These are phyloP conservation scores for Zalophus californianus DNA, from an alignment of 2,797 vertebrate genomes.

Conservation along the genomic window DNA sequence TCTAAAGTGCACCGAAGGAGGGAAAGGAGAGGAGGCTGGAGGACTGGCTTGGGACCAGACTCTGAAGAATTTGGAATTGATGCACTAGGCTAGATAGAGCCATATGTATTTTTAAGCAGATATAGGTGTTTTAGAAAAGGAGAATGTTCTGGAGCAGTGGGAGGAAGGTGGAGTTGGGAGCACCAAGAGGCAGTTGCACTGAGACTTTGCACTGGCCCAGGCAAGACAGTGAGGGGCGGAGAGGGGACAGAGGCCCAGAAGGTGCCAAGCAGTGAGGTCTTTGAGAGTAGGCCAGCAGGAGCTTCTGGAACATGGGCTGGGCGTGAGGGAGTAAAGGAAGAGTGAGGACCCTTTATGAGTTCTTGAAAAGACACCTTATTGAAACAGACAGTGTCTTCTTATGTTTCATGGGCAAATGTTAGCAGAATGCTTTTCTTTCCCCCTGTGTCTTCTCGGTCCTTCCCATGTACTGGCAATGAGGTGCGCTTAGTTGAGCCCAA, in stretches of 20 bases:
- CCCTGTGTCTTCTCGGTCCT: background rate
- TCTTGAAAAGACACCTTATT: background rate
- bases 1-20: background rate
- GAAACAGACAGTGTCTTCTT: background rate
- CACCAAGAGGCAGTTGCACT: background rate
- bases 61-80: background rate
- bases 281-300: background rate
- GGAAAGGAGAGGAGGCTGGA: background rate
- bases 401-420: background rate
- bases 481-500: background rate
- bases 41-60: background rate
- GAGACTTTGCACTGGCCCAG: background rate
- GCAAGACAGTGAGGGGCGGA: background rate
- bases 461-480: conserved; percentile 34
- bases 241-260: background rate
- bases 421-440: background rate
- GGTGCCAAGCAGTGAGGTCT: background rate
- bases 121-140: background rate
- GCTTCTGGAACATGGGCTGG: background rate
- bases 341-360: accelerated
- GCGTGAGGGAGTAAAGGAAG: background rate
- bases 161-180: background rate
- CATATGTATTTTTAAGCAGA: background rate
- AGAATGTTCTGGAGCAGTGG: background rate
- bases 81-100: background rate